phyloP scores from a whole-genome alignment of 1,140 invertebrate genomes.

The Bombus pyrosoma region DNA sequence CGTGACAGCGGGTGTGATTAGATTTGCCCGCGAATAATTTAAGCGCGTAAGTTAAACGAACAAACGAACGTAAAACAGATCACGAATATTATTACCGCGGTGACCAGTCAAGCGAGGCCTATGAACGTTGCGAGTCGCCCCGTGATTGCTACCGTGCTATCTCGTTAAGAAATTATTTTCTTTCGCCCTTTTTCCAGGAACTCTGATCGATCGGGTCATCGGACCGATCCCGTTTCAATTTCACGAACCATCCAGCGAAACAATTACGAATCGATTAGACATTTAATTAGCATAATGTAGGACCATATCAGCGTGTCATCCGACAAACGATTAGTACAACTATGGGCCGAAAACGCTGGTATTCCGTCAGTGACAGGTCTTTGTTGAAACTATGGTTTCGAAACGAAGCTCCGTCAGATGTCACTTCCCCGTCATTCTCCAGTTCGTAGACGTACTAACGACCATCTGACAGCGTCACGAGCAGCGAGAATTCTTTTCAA shows the following conservation, averaged over 20 bases:
- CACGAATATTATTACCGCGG: conserved; percentile 37
- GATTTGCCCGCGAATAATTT: conserved; percentile 33
- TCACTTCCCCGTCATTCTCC: conserved; percentile 10
- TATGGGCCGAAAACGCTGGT: background rate
- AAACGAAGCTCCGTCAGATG: conserved; percentile 15
- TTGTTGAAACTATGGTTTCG: background rate
- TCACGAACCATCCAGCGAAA: background rate
- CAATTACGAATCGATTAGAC: conserved; percentile 49
- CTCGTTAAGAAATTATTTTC: conserved; percentile 22
- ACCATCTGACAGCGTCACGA: background rate
- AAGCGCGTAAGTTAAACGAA: conserved; percentile 12
- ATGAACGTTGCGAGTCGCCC: background rate
- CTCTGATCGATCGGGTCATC: background rate
- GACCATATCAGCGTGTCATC: conserved; percentile 38
- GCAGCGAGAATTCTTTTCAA: background rate
- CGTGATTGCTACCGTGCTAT: conserved; percentile 2
- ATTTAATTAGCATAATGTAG: conserved; percentile 72
- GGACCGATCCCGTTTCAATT: conserved; percentile 10
- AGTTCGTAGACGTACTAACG: background rate
- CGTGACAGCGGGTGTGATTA: conserved; percentile 28
- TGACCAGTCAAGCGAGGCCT: conserved; percentile 29
- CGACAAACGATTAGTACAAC: background rate
- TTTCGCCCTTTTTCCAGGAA: background rate
- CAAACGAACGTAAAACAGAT: conserved; percentile 40
- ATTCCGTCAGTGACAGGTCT: conserved; percentile 25